Conservation (phyloP, 1,140 invertebrate species). For the Cydia strobilella region DNA sequence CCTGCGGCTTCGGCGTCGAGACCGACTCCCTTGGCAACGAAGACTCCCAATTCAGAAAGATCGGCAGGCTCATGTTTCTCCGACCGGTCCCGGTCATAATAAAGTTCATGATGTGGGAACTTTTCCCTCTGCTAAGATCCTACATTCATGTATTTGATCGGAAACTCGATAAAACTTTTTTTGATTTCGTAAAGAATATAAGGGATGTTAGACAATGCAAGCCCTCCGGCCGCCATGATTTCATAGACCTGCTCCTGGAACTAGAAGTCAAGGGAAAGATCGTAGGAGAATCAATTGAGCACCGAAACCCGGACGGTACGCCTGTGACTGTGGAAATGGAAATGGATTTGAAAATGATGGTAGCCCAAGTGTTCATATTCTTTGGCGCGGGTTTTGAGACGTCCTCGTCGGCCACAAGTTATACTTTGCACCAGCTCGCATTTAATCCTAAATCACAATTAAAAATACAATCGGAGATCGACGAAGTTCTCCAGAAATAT, state of each 20-base stretch:
- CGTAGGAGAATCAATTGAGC: slow-evolving; percentile 60
- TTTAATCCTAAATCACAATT: slow-evolving; percentile 73
- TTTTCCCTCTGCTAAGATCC: slow-evolving; percentile 40
- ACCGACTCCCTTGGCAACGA: slow-evolving; percentile 74
- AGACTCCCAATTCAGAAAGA: slow-evolving; percentile 72
- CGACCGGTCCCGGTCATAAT: slow-evolving; percentile 24
- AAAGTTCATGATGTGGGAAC: slow-evolving; percentile 36
- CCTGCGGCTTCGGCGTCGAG: slow-evolving; percentile 78
- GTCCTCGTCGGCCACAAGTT: slow-evolving; percentile 71
- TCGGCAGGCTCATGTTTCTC: slow-evolving; percentile 58
- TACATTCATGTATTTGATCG: slow-evolving; percentile 38
- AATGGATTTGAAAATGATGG: slow-evolving; percentile 56
- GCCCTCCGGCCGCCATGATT: slow-evolving; percentile 75
- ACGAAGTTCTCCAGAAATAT: slow-evolving; percentile 70
- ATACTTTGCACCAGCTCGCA: slow-evolving; percentile 76
- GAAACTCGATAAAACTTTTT: slow-evolving; percentile 59
- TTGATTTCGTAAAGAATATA: slow-evolving; percentile 49
- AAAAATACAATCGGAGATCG: slow-evolving; percentile 76
- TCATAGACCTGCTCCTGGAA: slow-evolving; percentile 80
- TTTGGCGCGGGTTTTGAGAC: slow-evolving; percentile 81
- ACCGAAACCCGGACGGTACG: slow-evolving; percentile 50
- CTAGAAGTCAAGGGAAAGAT: slow-evolving; percentile 60
- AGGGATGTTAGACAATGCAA: slow-evolving; percentile 67
- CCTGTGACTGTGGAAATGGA: slow-evolving; percentile 46
- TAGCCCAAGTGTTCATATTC: slow-evolving; percentile 79